phyloP scores from a whole-genome alignment of 2,888 invertebrate species.

The Choreutis nemorana region DNA sequence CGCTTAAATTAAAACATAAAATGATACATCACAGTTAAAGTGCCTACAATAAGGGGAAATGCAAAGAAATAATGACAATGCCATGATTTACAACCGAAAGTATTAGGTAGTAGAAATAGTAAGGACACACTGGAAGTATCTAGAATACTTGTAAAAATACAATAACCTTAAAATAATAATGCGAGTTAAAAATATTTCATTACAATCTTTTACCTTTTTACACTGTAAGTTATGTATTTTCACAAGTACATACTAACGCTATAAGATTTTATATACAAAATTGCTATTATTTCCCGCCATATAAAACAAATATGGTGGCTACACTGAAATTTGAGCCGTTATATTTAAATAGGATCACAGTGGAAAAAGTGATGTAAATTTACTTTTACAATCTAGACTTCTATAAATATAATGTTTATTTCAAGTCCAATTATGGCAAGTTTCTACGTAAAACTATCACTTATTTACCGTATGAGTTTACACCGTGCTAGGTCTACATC shows the following conservation, averaged over 20 bases:
- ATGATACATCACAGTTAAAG: slow-evolving; percentile 55
- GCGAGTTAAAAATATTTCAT: too few relatives aligned
- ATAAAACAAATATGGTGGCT: slow-evolving; percentile 37
- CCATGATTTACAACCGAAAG: slow-evolving; percentile 32
- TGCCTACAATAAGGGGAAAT: slow-evolving; percentile 35
- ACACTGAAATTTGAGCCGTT: slow-evolving; percentile 57
- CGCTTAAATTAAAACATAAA: slow-evolving; percentile 30
- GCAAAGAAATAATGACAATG: slow-evolving; percentile 26
- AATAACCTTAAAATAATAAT: too few relatives aligned
- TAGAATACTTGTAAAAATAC: too few relatives aligned
- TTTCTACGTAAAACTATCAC: slow-evolving; percentile 55
- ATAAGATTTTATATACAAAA: slow-evolving; percentile 42
- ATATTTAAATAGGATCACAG: slow-evolving; percentile 64
- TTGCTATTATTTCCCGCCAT: slow-evolving; percentile 26
- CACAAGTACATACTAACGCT: slow-evolving; percentile 48
- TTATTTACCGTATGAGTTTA: slow-evolving; percentile 34
- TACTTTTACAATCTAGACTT: slow-evolving; percentile 36
- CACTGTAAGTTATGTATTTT: too few relatives aligned
- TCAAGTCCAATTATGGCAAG: slow-evolving; percentile 64
- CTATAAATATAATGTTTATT: slow-evolving; percentile 33
- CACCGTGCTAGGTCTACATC: slow-evolving; percentile 52
- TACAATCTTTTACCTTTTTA: too few relatives aligned
- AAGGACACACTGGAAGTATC: slow-evolving; percentile 59
- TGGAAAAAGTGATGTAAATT: slow-evolving; percentile 62
- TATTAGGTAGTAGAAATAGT: slow-evolving; percentile 35